Conservation (phyloP, 2,113 vertebrate genomes). For the Scortum barcoo region DNA sequence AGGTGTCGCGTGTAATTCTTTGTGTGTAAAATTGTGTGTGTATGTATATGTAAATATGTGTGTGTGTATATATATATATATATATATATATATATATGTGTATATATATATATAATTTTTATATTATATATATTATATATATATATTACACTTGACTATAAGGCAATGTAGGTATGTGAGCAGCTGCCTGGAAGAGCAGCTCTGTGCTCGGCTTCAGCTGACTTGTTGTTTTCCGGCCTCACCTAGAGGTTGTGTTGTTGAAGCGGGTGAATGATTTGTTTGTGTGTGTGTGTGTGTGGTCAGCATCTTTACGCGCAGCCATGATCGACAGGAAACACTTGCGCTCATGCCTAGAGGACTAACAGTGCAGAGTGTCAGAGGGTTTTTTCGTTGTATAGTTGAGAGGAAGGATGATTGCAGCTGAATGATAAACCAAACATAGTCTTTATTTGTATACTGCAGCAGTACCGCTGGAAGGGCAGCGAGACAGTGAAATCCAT, state of each 20-base stretch:
- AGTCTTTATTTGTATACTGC: neutral
- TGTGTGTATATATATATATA: too few species aligned
- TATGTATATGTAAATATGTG: neutral
- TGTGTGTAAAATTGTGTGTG: too few species aligned
- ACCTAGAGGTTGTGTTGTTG: slow-evolving; percentile 54
- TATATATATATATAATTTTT: too few species aligned
- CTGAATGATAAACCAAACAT: slow-evolving; percentile 17
- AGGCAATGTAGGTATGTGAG: slow-evolving; percentile 1
- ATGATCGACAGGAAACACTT: slow-evolving; percentile 48
- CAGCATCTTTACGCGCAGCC: slow-evolving; percentile 50
- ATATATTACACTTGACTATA: neutral
- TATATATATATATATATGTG: neutral
- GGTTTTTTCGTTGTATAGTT: neutral
- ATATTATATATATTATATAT: neutral
- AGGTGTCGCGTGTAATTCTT: too few species aligned
- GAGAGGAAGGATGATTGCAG: slow-evolving; percentile 12
- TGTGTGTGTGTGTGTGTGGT: slow-evolving; percentile 30
- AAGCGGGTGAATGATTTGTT: slow-evolving; percentile 61
- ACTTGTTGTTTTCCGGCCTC: slow-evolving; percentile 45
- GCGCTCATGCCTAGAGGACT: slow-evolving; percentile 38
- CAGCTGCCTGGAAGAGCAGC: slow-evolving; percentile 16
- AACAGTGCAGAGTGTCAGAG: slow-evolving; percentile 10
- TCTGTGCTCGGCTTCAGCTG: slow-evolving; percentile 12
- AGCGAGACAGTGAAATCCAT: neutral
- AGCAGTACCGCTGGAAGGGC: neutral